Evolutionary conservation across 2,797 vertebrate genomes (phyloP).

Genomic region (Protosalanx chinensis): DNA sequence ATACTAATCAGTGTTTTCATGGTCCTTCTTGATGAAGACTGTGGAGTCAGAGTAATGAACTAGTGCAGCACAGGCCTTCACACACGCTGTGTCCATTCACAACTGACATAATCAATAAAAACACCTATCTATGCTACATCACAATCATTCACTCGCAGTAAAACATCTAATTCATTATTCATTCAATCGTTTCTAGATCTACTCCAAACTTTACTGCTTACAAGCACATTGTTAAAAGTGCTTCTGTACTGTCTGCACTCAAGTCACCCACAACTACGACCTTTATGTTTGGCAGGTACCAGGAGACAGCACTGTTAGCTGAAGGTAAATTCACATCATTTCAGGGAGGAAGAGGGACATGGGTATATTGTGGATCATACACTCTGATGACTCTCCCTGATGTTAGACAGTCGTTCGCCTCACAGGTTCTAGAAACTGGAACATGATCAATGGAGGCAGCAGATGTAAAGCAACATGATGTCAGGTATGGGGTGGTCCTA

Average conservation of each 20-base stretch:
- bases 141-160: background rate
- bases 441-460: constrained; percentile 4
- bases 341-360: background rate
- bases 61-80: background rate
- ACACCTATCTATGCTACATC: background rate
- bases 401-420: background rate
- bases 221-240: background rate
- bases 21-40: background rate
- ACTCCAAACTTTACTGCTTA: too few relatives aligned
- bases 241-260: background rate
- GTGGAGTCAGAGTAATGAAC: background rate
- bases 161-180: background rate
- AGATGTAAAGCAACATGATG: constrained; percentile 28
- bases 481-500: constrained; percentile 24
- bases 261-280: background rate
- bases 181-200: too few relatives aligned
- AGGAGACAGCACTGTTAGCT: too few relatives aligned
- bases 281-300: background rate
- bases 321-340: background rate
- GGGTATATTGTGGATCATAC: too few relatives aligned
- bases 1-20: constrained; percentile 3
- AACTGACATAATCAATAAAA: background rate
- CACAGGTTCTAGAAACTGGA: background rate
- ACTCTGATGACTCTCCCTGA: background rate
- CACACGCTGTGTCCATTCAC: background rate